Conservation (phyloP, 2,113 vertebrate genomes). For the Alces alces region DNA sequence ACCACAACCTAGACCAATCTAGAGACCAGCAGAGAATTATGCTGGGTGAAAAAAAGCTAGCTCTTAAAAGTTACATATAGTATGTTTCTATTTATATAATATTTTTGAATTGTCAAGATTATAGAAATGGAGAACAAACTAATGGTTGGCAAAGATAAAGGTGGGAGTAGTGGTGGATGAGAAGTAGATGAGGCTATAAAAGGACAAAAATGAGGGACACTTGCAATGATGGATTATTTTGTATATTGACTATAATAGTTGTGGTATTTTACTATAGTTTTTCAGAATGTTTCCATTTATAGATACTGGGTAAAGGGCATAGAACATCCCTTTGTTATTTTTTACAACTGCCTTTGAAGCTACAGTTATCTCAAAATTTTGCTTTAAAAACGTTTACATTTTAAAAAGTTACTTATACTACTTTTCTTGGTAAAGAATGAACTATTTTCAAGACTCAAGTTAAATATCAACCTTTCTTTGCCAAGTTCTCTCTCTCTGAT, state of each 20-base stretch:
- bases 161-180: not conserved
- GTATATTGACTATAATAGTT: not conserved
- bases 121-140: not conserved
- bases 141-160: not conserved
- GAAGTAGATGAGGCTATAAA: not conserved
- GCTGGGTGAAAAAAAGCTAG: not conserved
- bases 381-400: not conserved
- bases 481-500: not conserved
- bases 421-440: not conserved
- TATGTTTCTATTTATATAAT: not conserved
- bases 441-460: not conserved
- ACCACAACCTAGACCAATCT: not conserved
- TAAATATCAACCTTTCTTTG: not conserved
- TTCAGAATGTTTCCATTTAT: not conserved
- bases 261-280: not conserved
- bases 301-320: not conserved
- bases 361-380: not conserved
- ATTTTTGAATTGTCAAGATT: not conserved
- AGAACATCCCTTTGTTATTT: not conserved
- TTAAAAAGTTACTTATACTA: not conserved
- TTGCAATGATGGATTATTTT: not conserved
- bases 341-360: not conserved
- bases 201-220: not conserved
- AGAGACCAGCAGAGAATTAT: not conserved
- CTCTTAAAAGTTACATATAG: not conserved